These are phyloP conservation scores for Nephotettix cincticeps DNA, from an alignment of 1,140 invertebrate species.

Conservation along the genomic window DNA sequence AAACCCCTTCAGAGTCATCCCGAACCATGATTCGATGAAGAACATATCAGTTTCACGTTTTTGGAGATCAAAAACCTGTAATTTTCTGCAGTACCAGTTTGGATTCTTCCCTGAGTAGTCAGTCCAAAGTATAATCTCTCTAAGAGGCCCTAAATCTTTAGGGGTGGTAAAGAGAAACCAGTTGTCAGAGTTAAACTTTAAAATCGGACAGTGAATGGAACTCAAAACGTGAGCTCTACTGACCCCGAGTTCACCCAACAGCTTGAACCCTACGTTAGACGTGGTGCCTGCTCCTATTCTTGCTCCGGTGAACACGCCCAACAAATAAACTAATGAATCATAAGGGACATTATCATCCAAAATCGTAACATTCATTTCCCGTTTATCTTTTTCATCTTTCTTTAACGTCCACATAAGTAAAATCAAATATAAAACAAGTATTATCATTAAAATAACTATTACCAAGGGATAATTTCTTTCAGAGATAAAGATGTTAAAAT, in stretches of 20 bases:
- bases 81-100: conserved; percentile 2
- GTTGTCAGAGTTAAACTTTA: neutral
- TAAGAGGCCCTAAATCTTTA: neutral
- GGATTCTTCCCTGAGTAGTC: neutral
- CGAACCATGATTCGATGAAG: neutral
- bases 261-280: neutral
- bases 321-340: no score
- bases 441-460: no score
- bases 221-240: neutral
- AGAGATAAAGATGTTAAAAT: no score
- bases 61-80: neutral
- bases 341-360: no score
- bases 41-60: neutral
- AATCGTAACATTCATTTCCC: no score
- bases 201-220: neutral
- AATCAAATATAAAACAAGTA: no score
- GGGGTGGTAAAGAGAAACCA: neutral
- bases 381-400: no score
- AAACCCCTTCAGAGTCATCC: neutral
- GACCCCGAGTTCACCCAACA: neutral
- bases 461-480: no score
- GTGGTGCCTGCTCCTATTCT: no score
- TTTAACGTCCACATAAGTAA: no score
- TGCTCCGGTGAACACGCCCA: no score
- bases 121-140: neutral